Evolutionary conservation across 2,113 vertebrate species (phyloP).

Genomic region (Corythornis cristatus): DNA sequence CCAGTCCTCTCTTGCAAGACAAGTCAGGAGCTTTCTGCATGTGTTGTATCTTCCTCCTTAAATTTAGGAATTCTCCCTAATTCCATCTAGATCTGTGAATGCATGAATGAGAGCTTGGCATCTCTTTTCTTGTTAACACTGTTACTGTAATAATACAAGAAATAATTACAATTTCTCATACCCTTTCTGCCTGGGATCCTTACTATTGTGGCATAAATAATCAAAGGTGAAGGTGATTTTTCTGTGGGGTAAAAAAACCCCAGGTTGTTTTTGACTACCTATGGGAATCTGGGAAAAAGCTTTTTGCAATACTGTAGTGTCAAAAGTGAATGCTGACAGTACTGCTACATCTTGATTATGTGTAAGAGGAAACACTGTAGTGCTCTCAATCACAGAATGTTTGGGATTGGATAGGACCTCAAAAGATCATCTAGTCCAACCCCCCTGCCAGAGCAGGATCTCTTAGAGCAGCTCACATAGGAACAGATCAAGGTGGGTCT

Average conservation of each 20-base stretch:
- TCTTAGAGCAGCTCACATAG: too few relatives aligned
- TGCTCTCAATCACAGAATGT: too few relatives aligned
- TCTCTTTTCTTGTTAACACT: conserved; percentile 21
- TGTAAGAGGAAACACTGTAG: background rate
- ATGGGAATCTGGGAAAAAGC: background rate
- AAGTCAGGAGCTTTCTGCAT: conserved; percentile 43
- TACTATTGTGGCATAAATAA: background rate
- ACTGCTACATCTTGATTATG: background rate
- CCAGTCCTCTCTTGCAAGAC: background rate
- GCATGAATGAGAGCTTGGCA: conserved; percentile 32
- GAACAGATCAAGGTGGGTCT: too few relatives aligned
- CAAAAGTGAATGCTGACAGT: background rate
- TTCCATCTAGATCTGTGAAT: conserved; percentile 37
- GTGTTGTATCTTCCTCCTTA: background rate
- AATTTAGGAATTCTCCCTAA: conserved; percentile 8
- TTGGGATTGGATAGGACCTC: too few relatives aligned
- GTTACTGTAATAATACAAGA: background rate
- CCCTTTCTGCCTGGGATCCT: conserved; percentile 21
- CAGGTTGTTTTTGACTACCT: background rate
- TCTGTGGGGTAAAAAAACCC: background rate
- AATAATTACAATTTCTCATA: background rate
- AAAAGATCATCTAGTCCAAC: too few relatives aligned
- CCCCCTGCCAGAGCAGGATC: too few relatives aligned
- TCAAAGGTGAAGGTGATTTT: conserved; percentile 35
- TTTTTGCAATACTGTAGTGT: background rate